phyloP scores from a whole-genome alignment of 2,113 vertebrate genomes.

The Leptocoma aspasia region DNA sequence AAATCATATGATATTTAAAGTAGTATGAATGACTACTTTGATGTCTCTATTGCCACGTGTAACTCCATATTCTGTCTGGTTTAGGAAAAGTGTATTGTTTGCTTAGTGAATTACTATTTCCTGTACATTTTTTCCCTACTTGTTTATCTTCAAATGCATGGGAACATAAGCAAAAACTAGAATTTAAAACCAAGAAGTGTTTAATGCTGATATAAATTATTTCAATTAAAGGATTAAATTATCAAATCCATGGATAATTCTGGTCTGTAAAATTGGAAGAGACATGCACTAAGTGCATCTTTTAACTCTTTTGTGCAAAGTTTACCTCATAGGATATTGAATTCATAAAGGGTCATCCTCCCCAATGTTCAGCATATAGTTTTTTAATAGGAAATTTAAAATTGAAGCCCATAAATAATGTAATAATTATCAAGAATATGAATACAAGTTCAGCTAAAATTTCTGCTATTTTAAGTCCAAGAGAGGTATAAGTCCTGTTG shows the following conservation, averaged over 20 bases:
- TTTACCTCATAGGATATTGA: neutral
- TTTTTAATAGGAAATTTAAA: neutral
- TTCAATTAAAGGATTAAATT: neutral
- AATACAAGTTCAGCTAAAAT: neutral
- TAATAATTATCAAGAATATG: neutral
- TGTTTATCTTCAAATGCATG: neutral
- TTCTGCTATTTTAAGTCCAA: neutral
- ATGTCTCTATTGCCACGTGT: neutral
- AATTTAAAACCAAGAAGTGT: neutral
- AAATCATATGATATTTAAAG: neutral
- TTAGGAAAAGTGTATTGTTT: neutral
- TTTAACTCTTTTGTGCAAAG: neutral
- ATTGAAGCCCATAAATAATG: neutral
- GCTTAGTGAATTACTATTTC: neutral
- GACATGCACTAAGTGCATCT: accelerated
- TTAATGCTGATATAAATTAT: neutral
- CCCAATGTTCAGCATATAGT: neutral
- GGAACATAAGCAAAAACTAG: neutral
- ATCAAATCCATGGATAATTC: neutral
- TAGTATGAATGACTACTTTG: neutral
- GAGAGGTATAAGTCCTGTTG: neutral
- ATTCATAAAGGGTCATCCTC: neutral
- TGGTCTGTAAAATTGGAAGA: neutral
- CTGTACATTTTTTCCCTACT: neutral
- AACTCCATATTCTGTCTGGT: neutral